These are phyloP conservation scores for Sarcoramphus papa DNA, from an alignment of 2,797 vertebrate species.

Conservation along the genomic window DNA sequence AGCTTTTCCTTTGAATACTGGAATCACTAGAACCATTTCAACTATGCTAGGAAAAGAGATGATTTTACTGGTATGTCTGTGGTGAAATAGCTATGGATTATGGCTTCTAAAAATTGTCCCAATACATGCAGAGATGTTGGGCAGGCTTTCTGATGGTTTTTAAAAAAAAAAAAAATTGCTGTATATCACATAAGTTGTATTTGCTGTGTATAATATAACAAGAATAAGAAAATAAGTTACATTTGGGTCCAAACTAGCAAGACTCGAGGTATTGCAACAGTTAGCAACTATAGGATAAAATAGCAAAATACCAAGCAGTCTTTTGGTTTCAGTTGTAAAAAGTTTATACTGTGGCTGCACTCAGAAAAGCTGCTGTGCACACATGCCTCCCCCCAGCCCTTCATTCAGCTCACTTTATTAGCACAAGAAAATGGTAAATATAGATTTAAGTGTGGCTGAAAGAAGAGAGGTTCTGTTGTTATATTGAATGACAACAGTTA, in stretches of 20 bases:
- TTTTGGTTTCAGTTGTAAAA: background rate
- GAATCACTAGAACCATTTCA: background rate
- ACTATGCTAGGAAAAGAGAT: background rate
- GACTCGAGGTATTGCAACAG: background rate
- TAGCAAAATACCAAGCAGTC: background rate
- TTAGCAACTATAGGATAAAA: background rate
- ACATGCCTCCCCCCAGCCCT: fast-evolving
- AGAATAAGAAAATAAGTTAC: background rate
- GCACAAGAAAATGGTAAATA: background rate
- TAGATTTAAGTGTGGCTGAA: background rate
- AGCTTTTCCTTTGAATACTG: background rate
- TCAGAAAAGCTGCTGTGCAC: background rate
- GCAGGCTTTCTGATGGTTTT: background rate
- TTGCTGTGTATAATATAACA: background rate
- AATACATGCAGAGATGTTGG: background rate
- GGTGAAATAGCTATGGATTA: background rate
- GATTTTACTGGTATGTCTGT: background rate
- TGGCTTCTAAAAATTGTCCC: background rate
- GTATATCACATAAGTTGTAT: background rate
- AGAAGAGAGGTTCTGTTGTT: background rate
- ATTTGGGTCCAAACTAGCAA: background rate
- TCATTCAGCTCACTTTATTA: background rate
- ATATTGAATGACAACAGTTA: background rate
- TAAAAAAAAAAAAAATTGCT: background rate
- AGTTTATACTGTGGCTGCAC: background rate